Evolutionary conservation across 2,888 invertebrate genomes (phyloP), one percentile per base, ranked within the genome.

Genomic region (Caenorhabditis imperialis): DNA sequence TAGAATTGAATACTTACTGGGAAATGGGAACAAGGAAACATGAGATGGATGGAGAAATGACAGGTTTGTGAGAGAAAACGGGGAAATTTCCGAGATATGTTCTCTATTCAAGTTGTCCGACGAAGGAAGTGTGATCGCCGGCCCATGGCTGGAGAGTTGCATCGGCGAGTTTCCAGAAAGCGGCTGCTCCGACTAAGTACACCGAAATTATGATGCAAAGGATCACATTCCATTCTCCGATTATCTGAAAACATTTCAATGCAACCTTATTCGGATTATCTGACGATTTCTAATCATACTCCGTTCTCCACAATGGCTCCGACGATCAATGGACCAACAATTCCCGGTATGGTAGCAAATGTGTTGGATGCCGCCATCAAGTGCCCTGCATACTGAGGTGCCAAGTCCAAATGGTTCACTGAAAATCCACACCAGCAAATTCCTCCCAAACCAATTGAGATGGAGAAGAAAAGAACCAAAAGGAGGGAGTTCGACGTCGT

Each of bases 311-410:
- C 93, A 61, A 95, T 92, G 55, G 91, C 91, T 7, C 94, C 94
- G 0, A 94, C 93, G 0, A 95, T 89, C 12, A 92, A 91, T 0
- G 95, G 96, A 87, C 94, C 94, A n/a, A 95, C 90, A 84, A 96
- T 94, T 27, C 96, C 96, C 0, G 96, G 95, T 55, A 96, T 89
- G 0, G 95, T 95, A 0, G 94, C 96, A 77, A 95, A 90, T 0
- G 95, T 95, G 89, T 96, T 96, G 10, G 94, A 93, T 10, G 95
- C 90, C 0, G 95, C 96, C 94, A 96, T 94, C 60, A 96, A 89
- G 0, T 96, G 92, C 88, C 95, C 93, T 10, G 95, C 95, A 90
- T 94, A 94, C 78, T 93, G 93, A 0, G 95, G 95, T 0, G 95
- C 95, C 57, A 96, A 92, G 88, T 96, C 96, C 88, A 96, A 89